Conservation (phyloP, 2,888 invertebrate genomes). For the Plebejus anna region DNA sequence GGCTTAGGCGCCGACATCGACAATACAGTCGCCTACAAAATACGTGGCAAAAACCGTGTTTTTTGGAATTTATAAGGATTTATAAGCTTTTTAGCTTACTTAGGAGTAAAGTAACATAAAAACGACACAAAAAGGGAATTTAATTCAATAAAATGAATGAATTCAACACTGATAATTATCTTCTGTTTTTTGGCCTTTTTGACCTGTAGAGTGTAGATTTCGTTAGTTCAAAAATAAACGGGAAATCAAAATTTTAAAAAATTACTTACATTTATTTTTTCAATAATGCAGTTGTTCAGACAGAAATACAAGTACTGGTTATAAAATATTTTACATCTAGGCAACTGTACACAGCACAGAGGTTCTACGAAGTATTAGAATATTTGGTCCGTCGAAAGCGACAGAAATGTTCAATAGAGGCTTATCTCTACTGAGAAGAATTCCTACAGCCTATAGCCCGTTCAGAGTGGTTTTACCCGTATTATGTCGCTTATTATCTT, state of each 20-base stretch:
- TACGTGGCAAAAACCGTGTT: no score
- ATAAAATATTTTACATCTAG: not conserved
- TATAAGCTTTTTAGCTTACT: no score
- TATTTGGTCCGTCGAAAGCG: constrained; percentile 2
- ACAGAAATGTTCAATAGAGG: constrained; percentile 8
- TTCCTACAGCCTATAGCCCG: not conserved
- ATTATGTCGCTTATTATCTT: not conserved
- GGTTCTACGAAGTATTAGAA: constrained; percentile 5
- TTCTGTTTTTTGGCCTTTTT: no score
- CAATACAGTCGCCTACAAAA: not conserved
- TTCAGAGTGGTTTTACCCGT: not conserved
- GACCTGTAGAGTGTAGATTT: no score
- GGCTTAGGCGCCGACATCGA: constrained; percentile 25
- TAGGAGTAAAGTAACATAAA: no score
- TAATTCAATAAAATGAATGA: no score
- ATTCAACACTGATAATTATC: no score
- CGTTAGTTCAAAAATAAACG: no score
- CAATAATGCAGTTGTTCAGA: not conserved
- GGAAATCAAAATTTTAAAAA: no score
- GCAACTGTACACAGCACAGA: not conserved
- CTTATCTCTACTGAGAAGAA: constrained; percentile 20
- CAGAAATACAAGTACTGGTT: not conserved
- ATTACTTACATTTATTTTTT: no score
- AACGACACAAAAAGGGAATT: no score
- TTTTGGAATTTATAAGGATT: no score